Base-by-base conservation (phyloP, 2,888 invertebrate genomes). In the Branchipolynoe longqiensis region DNA sequence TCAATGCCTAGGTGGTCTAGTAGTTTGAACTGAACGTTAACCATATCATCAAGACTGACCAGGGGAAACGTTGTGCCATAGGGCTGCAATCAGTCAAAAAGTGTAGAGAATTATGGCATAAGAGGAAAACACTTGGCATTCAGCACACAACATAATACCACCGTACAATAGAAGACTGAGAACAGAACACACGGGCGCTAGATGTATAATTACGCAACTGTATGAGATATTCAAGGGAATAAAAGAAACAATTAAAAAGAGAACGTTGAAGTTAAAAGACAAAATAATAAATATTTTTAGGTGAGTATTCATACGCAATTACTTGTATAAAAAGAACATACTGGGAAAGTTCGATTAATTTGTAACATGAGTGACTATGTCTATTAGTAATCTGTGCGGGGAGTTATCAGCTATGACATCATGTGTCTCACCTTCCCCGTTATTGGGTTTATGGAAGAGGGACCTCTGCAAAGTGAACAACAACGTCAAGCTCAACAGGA, bases 1-100 rank as follows among this genome's bases (percentile, higher is more conserved):
- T 92, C 87, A 25, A 93, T 92, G 18, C 93, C 93, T 3, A 93
- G 90, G 81, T 92, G 88, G 84, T 93, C 92, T 12, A 93, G 88
- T 31, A 93, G 87, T 14, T 90, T 83, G 83, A 93, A 92, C 86
- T 93, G 92, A 14, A 92, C 90, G 48, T 89, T 88, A 1, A 91
- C 90, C 92, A 93, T 92, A 84, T 93, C 93, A 8, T 92, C 90
- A n/a, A 93, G 90, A 85, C 91, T 91, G 31, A 93, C 85, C 0
- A 93, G 88, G 0, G 93, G 93, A 85, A 93, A 93, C 2, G 92
- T 92, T 14, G 93, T 92, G 0, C 90, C 92, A 89, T 92, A 93
- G 8, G 88, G 90, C 92, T 93, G 90, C 22, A 89, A 89, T 25
- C 18, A 48, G 18, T 48, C 48, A 48, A 12, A 12, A 48, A 48